Evolutionary conservation across 1,140 invertebrate species (phyloP).

Genomic region (Meloidogyne chitwoodi): DNA sequence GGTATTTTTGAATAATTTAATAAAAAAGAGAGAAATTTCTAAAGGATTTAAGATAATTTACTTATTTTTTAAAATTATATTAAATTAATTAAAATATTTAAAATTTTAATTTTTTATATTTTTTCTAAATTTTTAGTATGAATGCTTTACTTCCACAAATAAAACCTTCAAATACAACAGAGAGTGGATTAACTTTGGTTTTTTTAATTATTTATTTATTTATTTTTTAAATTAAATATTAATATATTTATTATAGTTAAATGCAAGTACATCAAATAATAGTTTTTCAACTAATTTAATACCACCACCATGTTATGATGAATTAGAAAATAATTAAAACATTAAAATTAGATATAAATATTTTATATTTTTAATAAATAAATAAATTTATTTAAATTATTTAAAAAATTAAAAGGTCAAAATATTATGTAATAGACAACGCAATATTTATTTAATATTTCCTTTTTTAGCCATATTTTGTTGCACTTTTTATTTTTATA

Average conservation of each 20-base stretch:
- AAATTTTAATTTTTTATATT: too few species aligned
- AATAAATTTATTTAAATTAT: too few species aligned
- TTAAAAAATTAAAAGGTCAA: too few species aligned
- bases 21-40: background rate
- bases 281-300: background rate
- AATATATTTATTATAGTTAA: background rate
- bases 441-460: too few species aligned
- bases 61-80: too few species aligned
- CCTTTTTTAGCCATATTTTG: too few species aligned
- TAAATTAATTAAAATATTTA: too few species aligned
- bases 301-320: conserved; percentile 2
- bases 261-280: background rate
- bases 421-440: too few species aligned
- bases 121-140: background rate
- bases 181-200: background rate
- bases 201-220: background rate
- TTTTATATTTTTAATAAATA: too few species aligned
- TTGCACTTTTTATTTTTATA: too few species aligned
- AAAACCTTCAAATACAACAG: background rate
- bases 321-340: background rate
- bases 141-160: background rate
- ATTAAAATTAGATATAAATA: background rate
- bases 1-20: background rate
- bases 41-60: too few species aligned
- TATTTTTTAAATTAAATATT: background rate